A percentile compares a stretch with the other conserved stretches of the same genome.
These are phyloP conservation scores for Brachionus asplanchnoidis DNA, from an alignment of 1,140 invertebrate genomes.

Conservation along the genomic window DNA sequence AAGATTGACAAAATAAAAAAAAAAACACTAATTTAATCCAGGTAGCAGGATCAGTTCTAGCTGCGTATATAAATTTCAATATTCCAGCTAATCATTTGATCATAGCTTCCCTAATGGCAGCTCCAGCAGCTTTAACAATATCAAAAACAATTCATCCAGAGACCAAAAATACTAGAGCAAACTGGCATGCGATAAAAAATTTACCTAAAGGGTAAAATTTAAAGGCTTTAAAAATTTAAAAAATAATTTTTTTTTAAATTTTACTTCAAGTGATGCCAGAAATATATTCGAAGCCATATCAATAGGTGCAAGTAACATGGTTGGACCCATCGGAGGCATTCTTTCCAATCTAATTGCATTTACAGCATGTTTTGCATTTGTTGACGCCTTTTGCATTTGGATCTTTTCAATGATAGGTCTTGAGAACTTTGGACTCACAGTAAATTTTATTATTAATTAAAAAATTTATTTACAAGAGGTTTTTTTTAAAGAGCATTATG, in stretches of 20 bases:
- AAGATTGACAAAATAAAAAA: background rate
- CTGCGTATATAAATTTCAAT: conserved; percentile 25
- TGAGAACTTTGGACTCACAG: conserved; percentile 16
- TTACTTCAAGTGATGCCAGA: background rate
- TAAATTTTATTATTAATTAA: conserved; percentile 17
- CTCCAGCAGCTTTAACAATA: conserved; percentile 43
- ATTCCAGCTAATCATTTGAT: conserved; percentile 43
- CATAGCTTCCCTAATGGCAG: conserved; percentile 44
- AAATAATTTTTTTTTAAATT: background rate
- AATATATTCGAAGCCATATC: conserved; percentile 40
- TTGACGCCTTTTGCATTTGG: conserved; percentile 27
- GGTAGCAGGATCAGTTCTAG: conserved; percentile 16
- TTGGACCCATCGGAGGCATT: conserved; percentile 12
- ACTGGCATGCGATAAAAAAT: conserved; percentile 19
- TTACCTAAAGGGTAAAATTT: background rate
- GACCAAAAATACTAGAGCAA: conserved; percentile 37
- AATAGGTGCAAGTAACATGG: conserved; percentile 18
- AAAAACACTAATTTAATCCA: background rate
- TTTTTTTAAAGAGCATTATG: conserved; percentile 24
- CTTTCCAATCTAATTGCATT: conserved; percentile 38
- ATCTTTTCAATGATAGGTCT: conserved; percentile 1
- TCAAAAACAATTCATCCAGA: conserved; percentile 45
- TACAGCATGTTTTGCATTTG: conserved; percentile 33
- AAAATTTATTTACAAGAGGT: background rate
- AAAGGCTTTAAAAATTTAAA: background rate